Evolutionary conservation across 1,140 invertebrate species (phyloP), one percentile per base, ranked within the genome.

Genomic region (Chymomyza costata): DNA sequence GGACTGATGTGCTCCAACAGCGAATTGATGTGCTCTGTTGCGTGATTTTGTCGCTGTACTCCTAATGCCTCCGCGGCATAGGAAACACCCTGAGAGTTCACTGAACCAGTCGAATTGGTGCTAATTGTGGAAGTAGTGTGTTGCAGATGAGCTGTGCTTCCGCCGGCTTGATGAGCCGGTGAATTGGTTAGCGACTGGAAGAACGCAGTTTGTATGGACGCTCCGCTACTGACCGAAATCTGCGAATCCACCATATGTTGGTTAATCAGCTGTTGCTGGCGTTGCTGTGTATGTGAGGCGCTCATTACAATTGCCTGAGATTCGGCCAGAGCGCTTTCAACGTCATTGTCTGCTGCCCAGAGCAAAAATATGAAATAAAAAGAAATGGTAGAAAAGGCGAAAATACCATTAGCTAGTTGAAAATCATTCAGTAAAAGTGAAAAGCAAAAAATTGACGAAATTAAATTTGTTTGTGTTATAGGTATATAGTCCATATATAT

Each of bases 241-340:
- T 85, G 83, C 0, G 82, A 84, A 16, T 85, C 73, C 18, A 82
- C 47, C 64, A 83, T 70, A 49, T 74, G 73, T 37, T 78, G 70
- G 40, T 54, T 83, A 6, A 60, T 49, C 48, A 69, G 31, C 31
- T 74, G 71, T 28, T 71, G 54, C n/a, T 66, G 61, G 5, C 46
- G 61, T 3, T 71, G 60, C 37, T 73, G 73, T 19, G 47, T 56
- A 17, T 55, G 34, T 25, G 71, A 54, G 31, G 56, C 61, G 39
- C 47, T 69, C 50, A 67, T 57, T 51, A 78, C 62, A 57, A 70
- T 67, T 39, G 63, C 41, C 32, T 80, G 65, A 14, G 65, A 70
- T 32, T 82, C 76, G 37, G 68, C 63, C 37, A 65, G 31, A 15
- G 50, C 70, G 13, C 41, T 61, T 16, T 71, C 66, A 38, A 76